Conservation (phyloP, 2,113 vertebrate species). For the Phylloscopus whistleri region DNA sequence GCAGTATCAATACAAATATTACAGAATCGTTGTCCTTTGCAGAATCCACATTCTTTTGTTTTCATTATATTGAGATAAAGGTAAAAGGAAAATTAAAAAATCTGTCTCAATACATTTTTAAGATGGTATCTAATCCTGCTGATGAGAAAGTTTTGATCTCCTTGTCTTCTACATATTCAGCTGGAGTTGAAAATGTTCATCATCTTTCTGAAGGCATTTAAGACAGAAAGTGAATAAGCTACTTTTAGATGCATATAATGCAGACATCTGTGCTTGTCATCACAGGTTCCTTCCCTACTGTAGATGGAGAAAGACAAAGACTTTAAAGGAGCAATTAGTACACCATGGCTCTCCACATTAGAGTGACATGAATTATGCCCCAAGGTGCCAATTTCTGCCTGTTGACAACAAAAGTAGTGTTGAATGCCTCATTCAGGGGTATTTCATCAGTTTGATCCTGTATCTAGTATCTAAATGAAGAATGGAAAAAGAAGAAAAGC, state of each 20-base stretch:
- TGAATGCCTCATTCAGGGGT: not conserved
- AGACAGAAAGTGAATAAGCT: not conserved
- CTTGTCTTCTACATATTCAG: not conserved
- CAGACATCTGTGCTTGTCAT: not conserved
- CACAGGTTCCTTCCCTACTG: not conserved
- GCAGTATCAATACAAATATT: not conserved
- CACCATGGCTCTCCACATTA: not conserved
- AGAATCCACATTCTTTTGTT: not conserved
- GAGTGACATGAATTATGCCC: not conserved
- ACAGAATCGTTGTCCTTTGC: not conserved
- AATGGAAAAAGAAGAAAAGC: not conserved
- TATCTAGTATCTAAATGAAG: not conserved
- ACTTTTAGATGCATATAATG: not conserved
- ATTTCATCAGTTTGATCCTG: not conserved
- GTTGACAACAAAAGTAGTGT: not conserved
- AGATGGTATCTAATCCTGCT: not conserved
- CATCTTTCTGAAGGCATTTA: not conserved
- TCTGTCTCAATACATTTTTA: not conserved
- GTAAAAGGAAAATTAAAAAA: not conserved
- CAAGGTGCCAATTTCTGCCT: not conserved
- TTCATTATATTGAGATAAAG: not conserved
- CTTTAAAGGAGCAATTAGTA: not conserved
- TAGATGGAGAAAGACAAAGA: not conserved
- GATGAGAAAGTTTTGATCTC: not conserved
- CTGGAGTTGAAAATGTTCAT: not conserved